These are phyloP conservation scores for Hydractinia echinata DNA, from an alignment of 30 jellyfish, hydroid and myxozoan genomes.

Conservation along the genomic window DNA sequence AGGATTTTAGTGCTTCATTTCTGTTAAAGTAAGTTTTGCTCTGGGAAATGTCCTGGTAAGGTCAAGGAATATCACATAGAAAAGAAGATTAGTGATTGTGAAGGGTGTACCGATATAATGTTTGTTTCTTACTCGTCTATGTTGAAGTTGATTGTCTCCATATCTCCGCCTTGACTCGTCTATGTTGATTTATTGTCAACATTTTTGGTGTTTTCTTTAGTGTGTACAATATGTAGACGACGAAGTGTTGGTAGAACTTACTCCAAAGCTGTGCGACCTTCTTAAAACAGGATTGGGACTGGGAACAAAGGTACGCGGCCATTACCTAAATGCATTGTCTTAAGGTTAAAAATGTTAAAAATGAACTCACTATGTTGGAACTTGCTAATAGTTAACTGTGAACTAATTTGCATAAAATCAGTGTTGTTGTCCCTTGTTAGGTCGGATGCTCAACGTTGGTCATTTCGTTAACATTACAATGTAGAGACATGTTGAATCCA, in stretches of 20 bases:
- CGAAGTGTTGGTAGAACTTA: constrained; percentile 40
- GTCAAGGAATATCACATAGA: too few relatives aligned
- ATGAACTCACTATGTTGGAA: not conserved
- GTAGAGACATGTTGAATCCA: constrained; percentile 58
- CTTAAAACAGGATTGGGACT: constrained; percentile 81
- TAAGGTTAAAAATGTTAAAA: not conserved
- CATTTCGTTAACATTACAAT: constrained; percentile 50
- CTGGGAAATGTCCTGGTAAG: too few relatives aligned
- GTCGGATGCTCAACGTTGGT: constrained; percentile 78
- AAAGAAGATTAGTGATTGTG: too few relatives aligned
- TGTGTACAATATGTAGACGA: constrained; percentile 76
- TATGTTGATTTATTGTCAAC: not conserved
- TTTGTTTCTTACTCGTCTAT: too few relatives aligned
- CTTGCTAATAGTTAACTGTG: not conserved
- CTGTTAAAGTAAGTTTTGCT: too few relatives aligned
- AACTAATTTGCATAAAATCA: not conserved
- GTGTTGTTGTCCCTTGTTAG: constrained; percentile 18
- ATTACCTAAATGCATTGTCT: not conserved
- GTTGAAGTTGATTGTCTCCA: too few relatives aligned
- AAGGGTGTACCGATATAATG: too few relatives aligned
- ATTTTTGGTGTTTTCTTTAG: constrained; percentile 23
- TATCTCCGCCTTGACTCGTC: not conserved
- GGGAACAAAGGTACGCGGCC: constrained; percentile 68
- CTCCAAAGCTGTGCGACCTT: constrained; percentile 62
- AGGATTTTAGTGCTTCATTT: too few relatives aligned